Percentiles rank a stretch among this genome's conserved stretches.
Evolutionary conservation across 1,140 invertebrate species (phyloP).

Genomic region (Chelonus insularis): DNA sequence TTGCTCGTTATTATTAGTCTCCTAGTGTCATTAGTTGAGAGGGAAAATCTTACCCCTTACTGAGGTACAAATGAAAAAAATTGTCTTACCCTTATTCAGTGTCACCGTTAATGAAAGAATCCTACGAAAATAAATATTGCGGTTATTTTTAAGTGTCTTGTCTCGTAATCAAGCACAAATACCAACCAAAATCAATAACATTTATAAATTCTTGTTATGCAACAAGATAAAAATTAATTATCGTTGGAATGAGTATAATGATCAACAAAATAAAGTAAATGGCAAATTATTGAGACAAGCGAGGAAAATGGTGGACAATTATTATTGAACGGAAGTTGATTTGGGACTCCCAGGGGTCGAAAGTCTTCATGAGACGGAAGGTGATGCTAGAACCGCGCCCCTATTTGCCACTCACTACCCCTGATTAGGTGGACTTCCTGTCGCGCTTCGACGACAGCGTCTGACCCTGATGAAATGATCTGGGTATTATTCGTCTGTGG

Average conservation of each 20-base stretch:
- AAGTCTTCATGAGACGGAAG: not conserved
- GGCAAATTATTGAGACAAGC: too few relatives aligned
- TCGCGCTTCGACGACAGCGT: constrained; percentile 37
- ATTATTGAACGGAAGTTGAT: constrained; percentile 15
- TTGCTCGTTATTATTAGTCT: constrained; percentile 19
- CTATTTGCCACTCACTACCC: constrained; percentile 61
- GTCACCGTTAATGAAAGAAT: constrained; percentile 28
- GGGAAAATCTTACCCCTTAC: constrained; percentile 5
- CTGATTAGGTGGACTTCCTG: constrained; percentile 60
- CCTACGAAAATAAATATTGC: constrained; percentile 17
- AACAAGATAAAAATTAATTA: too few relatives aligned
- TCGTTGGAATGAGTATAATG: too few relatives aligned
- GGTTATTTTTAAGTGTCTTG: constrained; percentile 11
- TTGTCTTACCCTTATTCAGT: not conserved
- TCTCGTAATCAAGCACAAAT: too few relatives aligned
- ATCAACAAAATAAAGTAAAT: too few relatives aligned
- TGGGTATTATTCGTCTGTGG: constrained; percentile 13
- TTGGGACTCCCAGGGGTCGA: not conserved
- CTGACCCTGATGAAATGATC: not conserved
- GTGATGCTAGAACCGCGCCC: constrained; percentile 52
- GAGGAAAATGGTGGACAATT: too few relatives aligned
- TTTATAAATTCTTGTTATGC: too few relatives aligned
- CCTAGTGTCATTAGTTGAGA: not conserved
- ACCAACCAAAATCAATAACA: too few relatives aligned
- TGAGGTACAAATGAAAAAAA: constrained; percentile 1